phyloP scores from a whole-genome alignment of 1,140 invertebrate genomes.

The Drosophila parabipectinata region DNA sequence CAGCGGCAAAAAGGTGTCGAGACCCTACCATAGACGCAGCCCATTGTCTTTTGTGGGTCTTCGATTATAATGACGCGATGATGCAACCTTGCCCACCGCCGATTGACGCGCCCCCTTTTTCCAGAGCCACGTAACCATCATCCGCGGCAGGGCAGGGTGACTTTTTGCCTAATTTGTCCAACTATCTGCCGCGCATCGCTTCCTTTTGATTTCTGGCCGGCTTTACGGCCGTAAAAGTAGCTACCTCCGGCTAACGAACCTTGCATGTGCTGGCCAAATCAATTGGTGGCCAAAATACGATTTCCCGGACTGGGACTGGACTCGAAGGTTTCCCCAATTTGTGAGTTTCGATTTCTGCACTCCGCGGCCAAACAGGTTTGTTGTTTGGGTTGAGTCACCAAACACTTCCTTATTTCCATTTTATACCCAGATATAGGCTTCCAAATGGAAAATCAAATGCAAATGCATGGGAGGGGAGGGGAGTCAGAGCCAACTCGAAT shows the following conservation, averaged over 20 bases:
- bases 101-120: neutral
- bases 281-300: slow-evolving; percentile 22
- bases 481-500: neutral
- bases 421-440: neutral
- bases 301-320: neutral
- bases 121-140: slow-evolving; percentile 59
- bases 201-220: slow-evolving; percentile 39
- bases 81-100: slow-evolving; percentile 43
- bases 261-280: slow-evolving; percentile 43
- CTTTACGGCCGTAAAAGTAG: slow-evolving; percentile 29
- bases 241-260: slow-evolving; percentile 24
- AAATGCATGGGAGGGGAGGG: no score
- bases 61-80: slow-evolving; percentile 77
- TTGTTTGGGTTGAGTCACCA: no score
- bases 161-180: slow-evolving; percentile 47
- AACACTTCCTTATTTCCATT: neutral
- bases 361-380: neutral
- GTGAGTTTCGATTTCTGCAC: neutral
- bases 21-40: slow-evolving; percentile 32
- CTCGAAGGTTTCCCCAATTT: neutral
- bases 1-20: slow-evolving; percentile 42
- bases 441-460: no score
- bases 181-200: slow-evolving; percentile 22
- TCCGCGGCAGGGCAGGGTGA: slow-evolving; percentile 8
- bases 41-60: slow-evolving; percentile 72